Evolutionary conservation across 1,140 invertebrate species (phyloP), one percentile per base, ranked within the genome.

Genomic region (Hydropsyche tenuis): DNA sequence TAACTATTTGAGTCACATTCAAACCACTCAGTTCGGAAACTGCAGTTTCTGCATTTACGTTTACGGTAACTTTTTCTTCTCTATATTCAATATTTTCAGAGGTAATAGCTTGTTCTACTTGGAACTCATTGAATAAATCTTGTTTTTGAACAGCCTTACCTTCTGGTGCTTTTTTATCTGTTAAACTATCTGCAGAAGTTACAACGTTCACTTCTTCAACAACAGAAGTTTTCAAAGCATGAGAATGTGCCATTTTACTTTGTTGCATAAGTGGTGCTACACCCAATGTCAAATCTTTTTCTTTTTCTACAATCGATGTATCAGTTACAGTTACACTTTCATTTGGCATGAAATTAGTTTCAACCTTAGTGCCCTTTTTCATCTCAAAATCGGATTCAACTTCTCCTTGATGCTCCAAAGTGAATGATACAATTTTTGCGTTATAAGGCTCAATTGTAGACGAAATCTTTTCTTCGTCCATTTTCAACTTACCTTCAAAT

Each of bases 131-230:
- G 20, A 85, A 77, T 51, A 83, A 74, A 11, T 81, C 80, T 71
- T 87, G 85, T 68, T 78, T 82, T 48, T 86, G 69, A 68, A 84
- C 85, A 22, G 89, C 89, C 53, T 69, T 80, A 12, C 79, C 82
- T 37, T 78, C 73, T 16, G 82, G 69, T 20, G 82, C 78, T 72
- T 75, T 65, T 20, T 83, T 80, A 77, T 86, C 78, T 3, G 79
- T 73, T n/a, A 90, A 70, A 46, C 82, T 69, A 18, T 82, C 84
- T 14, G 88, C 74, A 64, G 82, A 81, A 78, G 87, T 85, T 73
- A 88, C 83, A 16, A 85, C 78, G 69, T 82, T 80, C 18, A 87
- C 86, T 85, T 90, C 88, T 81, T 90, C 87, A 46, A 89, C 82
- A 73, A 89, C 80, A 48, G 88, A 80, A n/a, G 88, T 79, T 51